Conservation (phyloP, 2,888 invertebrate genomes). For the Eilema caniola region DNA sequence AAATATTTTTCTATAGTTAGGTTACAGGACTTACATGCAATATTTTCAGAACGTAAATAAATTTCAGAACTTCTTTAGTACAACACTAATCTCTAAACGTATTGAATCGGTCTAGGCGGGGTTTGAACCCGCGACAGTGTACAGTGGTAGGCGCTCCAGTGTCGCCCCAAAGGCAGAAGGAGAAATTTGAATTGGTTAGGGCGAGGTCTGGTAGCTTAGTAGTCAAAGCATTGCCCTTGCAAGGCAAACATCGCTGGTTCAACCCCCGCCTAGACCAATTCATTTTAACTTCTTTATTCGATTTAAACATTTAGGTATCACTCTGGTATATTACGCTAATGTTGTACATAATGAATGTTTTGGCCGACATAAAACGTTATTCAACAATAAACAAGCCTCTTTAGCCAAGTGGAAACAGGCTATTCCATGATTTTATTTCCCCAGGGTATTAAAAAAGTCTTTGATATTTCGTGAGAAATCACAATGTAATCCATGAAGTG, state of each 20-base stretch:
- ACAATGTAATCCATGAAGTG: conserved; percentile 36
- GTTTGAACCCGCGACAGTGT: no score
- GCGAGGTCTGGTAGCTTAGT: no score
- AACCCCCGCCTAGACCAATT: no score
- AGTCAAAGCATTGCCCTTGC: no score
- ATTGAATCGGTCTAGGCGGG: no score
- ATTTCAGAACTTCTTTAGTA: background rate
- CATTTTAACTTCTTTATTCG: no score
- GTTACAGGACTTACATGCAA: background rate
- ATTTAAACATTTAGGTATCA: conserved; percentile 26
- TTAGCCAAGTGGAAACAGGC: conserved; percentile 32
- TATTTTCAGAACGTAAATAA: background rate
- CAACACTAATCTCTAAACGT: background rate
- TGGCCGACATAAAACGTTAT: conserved; percentile 29
- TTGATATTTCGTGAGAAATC: conserved; percentile 49
- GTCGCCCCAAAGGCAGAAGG: no score
- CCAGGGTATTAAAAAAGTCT: conserved; percentile 38
- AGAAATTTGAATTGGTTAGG: no score
- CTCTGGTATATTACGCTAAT: conserved; percentile 22
- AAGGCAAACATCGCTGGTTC: no score
- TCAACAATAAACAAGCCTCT: conserved; percentile 45
- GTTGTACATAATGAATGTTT: conserved; percentile 20
- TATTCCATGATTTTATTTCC: conserved; percentile 40
- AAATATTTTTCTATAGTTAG: background rate
- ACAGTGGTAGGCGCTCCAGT: no score